Evolutionary conservation across 2,888 invertebrate species (phyloP), one percentile per base, ranked within the genome.

Genomic region (Torymus auratus): DNA sequence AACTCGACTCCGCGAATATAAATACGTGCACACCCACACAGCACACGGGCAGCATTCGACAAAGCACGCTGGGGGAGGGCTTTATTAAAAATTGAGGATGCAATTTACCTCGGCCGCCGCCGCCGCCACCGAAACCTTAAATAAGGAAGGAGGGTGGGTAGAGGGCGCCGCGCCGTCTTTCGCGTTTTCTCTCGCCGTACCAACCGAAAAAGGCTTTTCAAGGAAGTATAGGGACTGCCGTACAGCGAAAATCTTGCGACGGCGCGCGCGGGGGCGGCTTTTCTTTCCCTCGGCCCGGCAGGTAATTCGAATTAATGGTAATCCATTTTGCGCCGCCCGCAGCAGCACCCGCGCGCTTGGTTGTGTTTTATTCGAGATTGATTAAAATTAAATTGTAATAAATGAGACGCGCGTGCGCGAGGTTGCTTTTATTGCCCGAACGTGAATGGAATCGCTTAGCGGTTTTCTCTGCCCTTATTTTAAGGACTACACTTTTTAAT

Each of bases 51-150:
- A 83, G 87, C n/a, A n/a, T n/a, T 86, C 87, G 86, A 88, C 88
- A 88, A 88, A 89, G 87, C 85, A 85, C 84, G 84, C 83, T 83
- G 86, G 62, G 62, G 41, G 61, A 55, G 77, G 83, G 86, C 87
- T 88, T 89, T 89, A 89, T 90, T 89, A 90, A 90, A 90, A 89
- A 90, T 90, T 89, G 89, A 89, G 88, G 88, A 89, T 88, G 89
- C 89, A 89, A 90, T 89, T 89, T 89, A 87, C 88, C 88, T 87
- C 87, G 84, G 88, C 83, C 55, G 61, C 52, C 20, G 2, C 67
- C 58, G 2, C 41, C 23, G 20, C 85, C 85, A 84, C 83, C 85
- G 62, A 61, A 71, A 78, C 71, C 86, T 89, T 89, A 88, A 89
- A 90, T 89, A 89, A 88, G 87, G 84, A 84, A 89, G 86, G 82